Conservation (phyloP, 2,888 invertebrate species). For the Eupithecia centaureata region DNA sequence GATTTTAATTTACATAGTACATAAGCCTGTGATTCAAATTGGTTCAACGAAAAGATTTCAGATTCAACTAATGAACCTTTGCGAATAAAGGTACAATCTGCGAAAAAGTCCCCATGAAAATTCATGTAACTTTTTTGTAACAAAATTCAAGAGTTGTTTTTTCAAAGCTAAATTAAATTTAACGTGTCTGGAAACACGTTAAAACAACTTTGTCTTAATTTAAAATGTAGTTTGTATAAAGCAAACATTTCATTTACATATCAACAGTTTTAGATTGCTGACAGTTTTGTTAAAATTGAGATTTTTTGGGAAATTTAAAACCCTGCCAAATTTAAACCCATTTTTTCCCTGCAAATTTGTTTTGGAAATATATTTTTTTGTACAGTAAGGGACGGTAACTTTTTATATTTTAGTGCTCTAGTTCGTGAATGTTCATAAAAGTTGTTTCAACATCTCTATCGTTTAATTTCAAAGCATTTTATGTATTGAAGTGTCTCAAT, state of each 20-base stretch:
- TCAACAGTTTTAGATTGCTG: conserved; percentile 19
- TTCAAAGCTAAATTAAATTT: conserved; percentile 20
- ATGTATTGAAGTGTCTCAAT: no score
- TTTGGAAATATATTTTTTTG: conserved; percentile 3
- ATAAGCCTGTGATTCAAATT: not conserved
- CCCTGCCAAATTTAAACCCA: no score
- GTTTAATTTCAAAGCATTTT: no score
- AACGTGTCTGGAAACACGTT: conserved; percentile 4
- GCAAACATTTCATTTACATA: conserved; percentile 30
- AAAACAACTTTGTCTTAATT: conserved; percentile 4
- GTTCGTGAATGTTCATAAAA: no score
- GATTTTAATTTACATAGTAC: not conserved
- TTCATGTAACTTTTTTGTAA: conserved; percentile 10
- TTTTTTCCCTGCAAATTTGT: no score
- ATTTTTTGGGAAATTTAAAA: not conserved
- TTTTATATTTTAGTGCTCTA: not conserved
- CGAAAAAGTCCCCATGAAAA: not conserved
- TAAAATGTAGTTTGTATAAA: conserved; percentile 28
- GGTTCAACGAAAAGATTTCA: not conserved
- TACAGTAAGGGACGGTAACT: not conserved
- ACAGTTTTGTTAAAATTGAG: not conserved
- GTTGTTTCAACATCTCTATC: no score
- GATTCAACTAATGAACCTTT: conserved; percentile 8
- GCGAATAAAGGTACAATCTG: not conserved
- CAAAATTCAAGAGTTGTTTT: not conserved